These are phyloP conservation scores for Saturnia pavonia DNA, from an alignment of 2,888 invertebrate genomes.

Conservation along the genomic window DNA sequence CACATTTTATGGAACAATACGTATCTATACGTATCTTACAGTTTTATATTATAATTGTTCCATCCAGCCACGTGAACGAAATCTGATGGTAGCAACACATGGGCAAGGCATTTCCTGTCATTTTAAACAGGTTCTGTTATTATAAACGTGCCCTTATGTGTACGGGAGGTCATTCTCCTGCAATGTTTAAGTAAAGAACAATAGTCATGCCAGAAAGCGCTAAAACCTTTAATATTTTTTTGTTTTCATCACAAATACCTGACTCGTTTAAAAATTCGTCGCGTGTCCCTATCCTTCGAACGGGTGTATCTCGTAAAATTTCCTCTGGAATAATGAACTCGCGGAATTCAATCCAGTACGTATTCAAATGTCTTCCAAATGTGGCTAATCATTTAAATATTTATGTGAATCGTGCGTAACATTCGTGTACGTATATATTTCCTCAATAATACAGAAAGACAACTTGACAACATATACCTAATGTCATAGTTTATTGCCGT, in stretches of 20 bases:
- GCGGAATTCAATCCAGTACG: conserved; percentile 34
- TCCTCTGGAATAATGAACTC: conserved; percentile 73
- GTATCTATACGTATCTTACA: conserved; percentile 21
- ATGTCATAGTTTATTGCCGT: conserved; percentile 24
- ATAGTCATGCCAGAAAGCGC: conserved; percentile 67
- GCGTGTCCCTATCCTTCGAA: conserved; percentile 50
- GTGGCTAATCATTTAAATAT: conserved; percentile 28
- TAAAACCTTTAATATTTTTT: conserved; percentile 61
- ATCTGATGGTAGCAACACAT: conserved; percentile 38
- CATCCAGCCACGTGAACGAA: conserved; percentile 41
- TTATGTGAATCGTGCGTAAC: conserved; percentile 4
- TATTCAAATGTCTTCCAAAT: conserved; percentile 29
- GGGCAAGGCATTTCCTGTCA: conserved; percentile 59
- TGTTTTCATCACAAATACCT: conserved; percentile 60
- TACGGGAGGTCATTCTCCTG: conserved; percentile 67
- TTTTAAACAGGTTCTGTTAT: conserved; percentile 63
- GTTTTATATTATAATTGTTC: conserved; percentile 47
- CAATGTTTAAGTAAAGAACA: conserved; percentile 57
- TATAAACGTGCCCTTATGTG: conserved; percentile 58
- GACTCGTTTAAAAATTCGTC: conserved; percentile 72
- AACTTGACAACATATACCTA: conserved; percentile 16
- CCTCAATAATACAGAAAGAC: not conserved
- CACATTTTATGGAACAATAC: conserved; percentile 29
- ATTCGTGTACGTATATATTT: conserved; percentile 11
- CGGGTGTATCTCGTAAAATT: conserved; percentile 72